A percentile compares a stretch with the other conserved stretches of the same genome.
Evolutionary conservation across 2,113 vertebrate genomes (phyloP).

Genomic region (Lagenorhynchus albirostris): DNA sequence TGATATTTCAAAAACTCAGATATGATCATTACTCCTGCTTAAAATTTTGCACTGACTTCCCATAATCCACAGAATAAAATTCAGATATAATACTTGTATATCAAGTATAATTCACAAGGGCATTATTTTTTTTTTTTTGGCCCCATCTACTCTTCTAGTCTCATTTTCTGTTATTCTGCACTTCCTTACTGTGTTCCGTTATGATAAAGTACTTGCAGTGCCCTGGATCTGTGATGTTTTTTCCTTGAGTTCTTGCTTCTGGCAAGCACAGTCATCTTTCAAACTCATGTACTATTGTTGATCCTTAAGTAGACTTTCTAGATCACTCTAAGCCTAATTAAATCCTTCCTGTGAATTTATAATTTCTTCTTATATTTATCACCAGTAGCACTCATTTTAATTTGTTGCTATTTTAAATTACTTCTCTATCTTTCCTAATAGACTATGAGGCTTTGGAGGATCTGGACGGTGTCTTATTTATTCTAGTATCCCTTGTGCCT

Average conservation of each 20-base stretch:
- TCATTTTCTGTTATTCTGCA: background rate
- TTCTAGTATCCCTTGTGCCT: background rate
- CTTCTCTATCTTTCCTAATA: background rate
- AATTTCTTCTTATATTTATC: background rate
- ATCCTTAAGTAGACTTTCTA: background rate
- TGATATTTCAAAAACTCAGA: conserved; percentile 18
- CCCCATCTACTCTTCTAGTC: background rate
- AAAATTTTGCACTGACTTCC: background rate
- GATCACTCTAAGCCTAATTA: background rate
- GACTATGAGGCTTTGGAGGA: background rate
- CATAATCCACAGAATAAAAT: background rate
- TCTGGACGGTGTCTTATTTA: background rate
- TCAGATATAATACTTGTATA: background rate
- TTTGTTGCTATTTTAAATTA: conserved; percentile 17
- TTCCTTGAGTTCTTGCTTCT: background rate
- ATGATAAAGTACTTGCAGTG: background rate
- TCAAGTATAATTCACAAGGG: background rate
- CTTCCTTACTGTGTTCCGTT: background rate
- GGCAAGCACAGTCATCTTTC: background rate
- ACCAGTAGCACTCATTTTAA: background rate
- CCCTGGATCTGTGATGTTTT: background rate
- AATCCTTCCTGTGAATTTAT: background rate
- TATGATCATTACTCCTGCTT: background rate
- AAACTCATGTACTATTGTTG: background rate
- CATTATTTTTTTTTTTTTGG: background rate